Evolutionary conservation across 2,113 vertebrate species (phyloP), one percentile per base, ranked within the genome.

Genomic region (Himantopus leucocephalus): DNA sequence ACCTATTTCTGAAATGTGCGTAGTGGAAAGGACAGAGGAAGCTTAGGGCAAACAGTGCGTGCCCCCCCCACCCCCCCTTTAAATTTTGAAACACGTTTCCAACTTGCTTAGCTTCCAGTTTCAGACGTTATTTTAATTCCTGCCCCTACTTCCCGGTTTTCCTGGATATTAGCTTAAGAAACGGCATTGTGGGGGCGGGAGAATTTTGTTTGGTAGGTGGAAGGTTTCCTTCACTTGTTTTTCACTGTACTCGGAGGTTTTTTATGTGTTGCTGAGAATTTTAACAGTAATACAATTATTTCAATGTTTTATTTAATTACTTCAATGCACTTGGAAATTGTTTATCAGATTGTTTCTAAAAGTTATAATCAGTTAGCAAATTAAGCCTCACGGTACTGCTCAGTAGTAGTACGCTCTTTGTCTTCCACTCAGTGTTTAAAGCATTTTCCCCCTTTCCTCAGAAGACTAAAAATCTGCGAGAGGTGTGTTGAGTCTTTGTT

Each of bases 61-160:
- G 2, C 23, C 8, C 7, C 7, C 55, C 17, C 30, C 53, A 27
- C 12, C 20, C 13, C 22, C 13, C 13, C 9, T 13, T 70, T 78
- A 45, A n/a, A 64, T 32, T 85, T 66, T 43, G 24, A 85, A 90
- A 35, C 8, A 5, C 1, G 1, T 53, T 80, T 66, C 18, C 48
- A 59, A 50, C 12, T 3, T 47, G 8, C 34, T 83, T 85, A 56
- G 15, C 12, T 79, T 91, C 53, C 14, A 9, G 0, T 73, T 84
- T 63, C n/a, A 52, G 35, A 1, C 5, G 0, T 53, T 53, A 23
- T 52, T 94, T 91, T 58, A 52, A 47, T 68, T 78, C 29, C 79
- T 43, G 20, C 5, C 7, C 7, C 27, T 66, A 1, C 5, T 58
- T 37, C 6, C 0, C 2, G 6, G 5, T 73, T 88, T 60, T 64